Evolutionary conservation across 2,888 invertebrate species (phyloP).

Genomic region (Vesta saturnalis): DNA sequence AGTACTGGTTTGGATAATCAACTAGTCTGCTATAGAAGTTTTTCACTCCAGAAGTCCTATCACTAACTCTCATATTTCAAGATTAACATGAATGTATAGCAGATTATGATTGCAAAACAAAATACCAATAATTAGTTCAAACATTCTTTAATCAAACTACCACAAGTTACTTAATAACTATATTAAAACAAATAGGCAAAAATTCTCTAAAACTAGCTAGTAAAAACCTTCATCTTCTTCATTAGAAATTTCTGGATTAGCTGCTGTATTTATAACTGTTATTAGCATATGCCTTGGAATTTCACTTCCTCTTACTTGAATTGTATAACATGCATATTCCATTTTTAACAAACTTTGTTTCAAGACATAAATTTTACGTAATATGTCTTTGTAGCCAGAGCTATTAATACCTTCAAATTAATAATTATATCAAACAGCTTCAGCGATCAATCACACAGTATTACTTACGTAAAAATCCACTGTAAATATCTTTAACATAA

Average conservation of each 20-base stretch:
- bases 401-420: slow-evolving; percentile 60
- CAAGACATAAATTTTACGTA: slow-evolving; percentile 76
- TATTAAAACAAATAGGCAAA: too few relatives aligned
- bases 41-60: too few relatives aligned
- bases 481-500: slow-evolving; percentile 74
- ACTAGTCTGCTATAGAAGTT: too few relatives aligned
- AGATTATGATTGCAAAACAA: too few relatives aligned
- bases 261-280: slow-evolving; percentile 61
- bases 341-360: slow-evolving; percentile 83
- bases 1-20: too few relatives aligned
- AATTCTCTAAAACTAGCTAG: slow-evolving; percentile 35
- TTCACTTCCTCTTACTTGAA: slow-evolving; percentile 83
- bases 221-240: slow-evolving; percentile 58
- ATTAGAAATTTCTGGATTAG: slow-evolving; percentile 49
- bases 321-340: slow-evolving; percentile 84
- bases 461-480: slow-evolving; percentile 68
- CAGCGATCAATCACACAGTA: neutral
- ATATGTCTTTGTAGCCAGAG: slow-evolving; percentile 69
- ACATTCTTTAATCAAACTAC: too few relatives aligned
- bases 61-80: too few relatives aligned
- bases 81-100: too few relatives aligned
- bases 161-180: too few relatives aligned
- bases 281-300: slow-evolving; percentile 76
- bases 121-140: too few relatives aligned
- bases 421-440: slow-evolving; percentile 16